Evolutionary conservation across 2,888 invertebrate genomes (phyloP).

Genomic region (Lordiphosa fenestrarum): DNA sequence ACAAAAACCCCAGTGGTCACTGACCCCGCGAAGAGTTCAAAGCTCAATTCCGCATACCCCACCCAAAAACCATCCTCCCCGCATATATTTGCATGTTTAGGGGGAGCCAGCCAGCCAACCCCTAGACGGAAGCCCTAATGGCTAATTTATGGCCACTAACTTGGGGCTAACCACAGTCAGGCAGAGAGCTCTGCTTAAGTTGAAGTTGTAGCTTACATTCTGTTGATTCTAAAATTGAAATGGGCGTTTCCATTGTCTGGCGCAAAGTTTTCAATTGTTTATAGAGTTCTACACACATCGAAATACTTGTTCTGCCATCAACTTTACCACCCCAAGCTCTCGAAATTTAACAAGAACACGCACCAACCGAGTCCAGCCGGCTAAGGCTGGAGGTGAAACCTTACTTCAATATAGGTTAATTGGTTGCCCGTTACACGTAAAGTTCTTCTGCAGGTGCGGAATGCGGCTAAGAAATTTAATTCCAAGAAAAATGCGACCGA

Average conservation of each 20-base stretch:
- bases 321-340: constrained; percentile 60
- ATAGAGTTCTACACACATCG: constrained; percentile 50
- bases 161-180: constrained; percentile 47
- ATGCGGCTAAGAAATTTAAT: constrained; percentile 40
- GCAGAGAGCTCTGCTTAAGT: constrained; percentile 39
- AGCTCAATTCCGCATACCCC: constrained; percentile 39
- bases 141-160: constrained; percentile 76
- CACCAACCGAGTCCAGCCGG: constrained; percentile 17
- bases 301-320: constrained; percentile 8
- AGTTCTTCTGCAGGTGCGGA: constrained; percentile 42
- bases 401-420: constrained; percentile 62
- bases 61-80: constrained; percentile 8
- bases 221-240: constrained; percentile 73
- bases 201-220: constrained; percentile 25
- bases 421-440: constrained; percentile 60
- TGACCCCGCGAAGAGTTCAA: constrained; percentile 67
- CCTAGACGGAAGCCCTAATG: constrained; percentile 67
- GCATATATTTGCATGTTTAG: constrained; percentile 67
- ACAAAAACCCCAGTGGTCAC: constrained; percentile 48
- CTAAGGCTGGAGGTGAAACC: constrained; percentile 18
- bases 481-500: constrained; percentile 22
- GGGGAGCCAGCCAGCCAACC: constrained; percentile 44
- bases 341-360: constrained; percentile 51
- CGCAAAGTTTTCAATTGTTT: constrained; percentile 70
- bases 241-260: constrained; percentile 46